phyloP scores from a whole-genome alignment of 2,888 invertebrate species.

The Dendrolimus houi region DNA sequence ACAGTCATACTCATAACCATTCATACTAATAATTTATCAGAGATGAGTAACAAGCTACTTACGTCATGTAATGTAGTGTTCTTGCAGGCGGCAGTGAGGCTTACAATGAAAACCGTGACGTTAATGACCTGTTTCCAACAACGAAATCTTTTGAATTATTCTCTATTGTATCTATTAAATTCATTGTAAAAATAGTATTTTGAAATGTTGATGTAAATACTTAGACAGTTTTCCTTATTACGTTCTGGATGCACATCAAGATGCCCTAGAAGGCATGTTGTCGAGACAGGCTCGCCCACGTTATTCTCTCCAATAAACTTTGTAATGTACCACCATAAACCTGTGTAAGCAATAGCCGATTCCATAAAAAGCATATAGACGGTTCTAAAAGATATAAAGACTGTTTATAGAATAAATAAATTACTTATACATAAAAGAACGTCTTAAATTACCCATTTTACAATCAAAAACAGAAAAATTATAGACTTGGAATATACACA shows the following conservation, averaged over 20 bases:
- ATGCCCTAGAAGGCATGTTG: constrained; percentile 66
- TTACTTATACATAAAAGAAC: too few species aligned
- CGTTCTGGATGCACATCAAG: constrained; percentile 49
- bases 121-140: constrained; percentile 31
- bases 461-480: too few species aligned
- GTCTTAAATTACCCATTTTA: too few species aligned
- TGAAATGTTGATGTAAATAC: neutral
- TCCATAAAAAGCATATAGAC: neutral
- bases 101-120: constrained; percentile 29
- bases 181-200: too few species aligned
- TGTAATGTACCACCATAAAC: constrained; percentile 1
- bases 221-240: constrained; percentile 32
- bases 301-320: constrained; percentile 27
- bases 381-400: too few species aligned
- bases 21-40: constrained; percentile 34
- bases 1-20: constrained; percentile 21
- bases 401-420: too few species aligned
- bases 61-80: constrained; percentile 28
- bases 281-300: constrained; percentile 50
- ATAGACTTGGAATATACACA: too few species aligned
- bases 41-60: constrained; percentile 47
- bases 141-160: too few species aligned
- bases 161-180: too few species aligned
- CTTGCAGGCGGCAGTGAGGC: too few species aligned
- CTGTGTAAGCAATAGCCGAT: neutral